phyloP scores from a whole-genome alignment of 2,888 invertebrate genomes.

The Stenodera caucasica region DNA sequence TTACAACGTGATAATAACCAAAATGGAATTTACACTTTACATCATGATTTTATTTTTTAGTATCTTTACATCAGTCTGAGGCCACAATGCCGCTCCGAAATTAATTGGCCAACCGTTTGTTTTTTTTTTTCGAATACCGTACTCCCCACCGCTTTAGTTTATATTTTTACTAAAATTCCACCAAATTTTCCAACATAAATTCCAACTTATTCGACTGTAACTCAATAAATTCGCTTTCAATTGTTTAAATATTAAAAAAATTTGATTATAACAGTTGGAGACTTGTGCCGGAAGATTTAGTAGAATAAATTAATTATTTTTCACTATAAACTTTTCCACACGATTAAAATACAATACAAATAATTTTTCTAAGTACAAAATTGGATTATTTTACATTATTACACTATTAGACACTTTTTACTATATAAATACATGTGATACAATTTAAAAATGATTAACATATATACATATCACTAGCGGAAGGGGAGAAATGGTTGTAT shows the following conservation, averaged over 20 bases:
- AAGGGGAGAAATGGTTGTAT: constrained; percentile 38
- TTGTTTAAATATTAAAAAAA: not conserved
- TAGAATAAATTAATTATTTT: not conserved
- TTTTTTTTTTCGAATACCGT: constrained; percentile 26
- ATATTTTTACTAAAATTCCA: constrained; percentile 12
- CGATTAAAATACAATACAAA: constrained; percentile 45
- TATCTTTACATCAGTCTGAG: constrained; percentile 59
- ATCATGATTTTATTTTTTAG: constrained; percentile 47
- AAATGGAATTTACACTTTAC: constrained; percentile 58
- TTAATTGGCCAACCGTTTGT: constrained; percentile 40
- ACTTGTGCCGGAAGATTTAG: not conserved
- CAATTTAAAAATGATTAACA: constrained; percentile 48
- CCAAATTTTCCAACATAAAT: not conserved
- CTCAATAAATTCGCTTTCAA: not conserved
- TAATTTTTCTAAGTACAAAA: constrained; percentile 49
- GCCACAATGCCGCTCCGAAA: constrained; percentile 48
- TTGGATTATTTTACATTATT: constrained; percentile 51
- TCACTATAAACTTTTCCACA: constrained; percentile 28
- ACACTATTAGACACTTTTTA: constrained; percentile 48
- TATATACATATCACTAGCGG: constrained; percentile 51
- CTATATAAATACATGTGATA: constrained; percentile 50
- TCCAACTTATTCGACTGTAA: not conserved
- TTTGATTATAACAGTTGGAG: not conserved
- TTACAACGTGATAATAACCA: constrained; percentile 51
- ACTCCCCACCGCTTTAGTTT: constrained; percentile 44